These are phyloP conservation scores for Thereva nobilitata DNA, from an alignment of 2,888 invertebrate genomes.

Conservation along the genomic window DNA sequence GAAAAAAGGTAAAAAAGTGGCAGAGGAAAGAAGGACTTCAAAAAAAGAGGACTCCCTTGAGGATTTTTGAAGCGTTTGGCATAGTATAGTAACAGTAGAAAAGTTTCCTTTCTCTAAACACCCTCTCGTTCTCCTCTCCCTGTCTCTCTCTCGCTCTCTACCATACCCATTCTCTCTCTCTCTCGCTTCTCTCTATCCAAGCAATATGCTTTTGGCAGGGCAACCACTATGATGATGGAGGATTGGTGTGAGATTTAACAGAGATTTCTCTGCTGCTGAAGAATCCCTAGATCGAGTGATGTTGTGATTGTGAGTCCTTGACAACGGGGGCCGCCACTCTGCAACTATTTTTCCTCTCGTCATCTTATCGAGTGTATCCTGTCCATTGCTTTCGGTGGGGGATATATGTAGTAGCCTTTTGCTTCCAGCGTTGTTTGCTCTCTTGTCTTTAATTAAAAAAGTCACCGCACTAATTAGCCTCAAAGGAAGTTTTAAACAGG, in stretches of 20 bases:
- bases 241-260: neutral
- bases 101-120: too few species aligned
- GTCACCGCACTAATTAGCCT: conserved; percentile 59
- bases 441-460: conserved; percentile 46
- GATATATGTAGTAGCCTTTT: conserved; percentile 9
- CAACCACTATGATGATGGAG: neutral
- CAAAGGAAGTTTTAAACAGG: conserved; percentile 46
- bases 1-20: conserved; percentile 19
- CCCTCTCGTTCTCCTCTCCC: too few species aligned
- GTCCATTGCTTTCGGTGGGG: conserved; percentile 13
- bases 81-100: conserved; percentile 6
- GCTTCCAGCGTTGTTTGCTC: conserved; percentile 16
- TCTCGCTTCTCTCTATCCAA: neutral
- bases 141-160: neutral
- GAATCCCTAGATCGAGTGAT: conserved; percentile 20
- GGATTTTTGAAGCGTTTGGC: conserved; percentile 19
- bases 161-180: neutral
- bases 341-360: conserved; percentile 20
- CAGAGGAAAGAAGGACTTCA: conserved; percentile 27
- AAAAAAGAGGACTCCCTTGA: conserved; percentile 24
- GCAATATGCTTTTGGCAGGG: neutral
- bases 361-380: conserved; percentile 21
- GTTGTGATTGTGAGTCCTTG: neutral
- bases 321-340: conserved; percentile 1
- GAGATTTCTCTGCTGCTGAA: neutral